Base-by-base conservation (phyloP, 2,888 invertebrate genomes). In the Furcula furcula region DNA sequence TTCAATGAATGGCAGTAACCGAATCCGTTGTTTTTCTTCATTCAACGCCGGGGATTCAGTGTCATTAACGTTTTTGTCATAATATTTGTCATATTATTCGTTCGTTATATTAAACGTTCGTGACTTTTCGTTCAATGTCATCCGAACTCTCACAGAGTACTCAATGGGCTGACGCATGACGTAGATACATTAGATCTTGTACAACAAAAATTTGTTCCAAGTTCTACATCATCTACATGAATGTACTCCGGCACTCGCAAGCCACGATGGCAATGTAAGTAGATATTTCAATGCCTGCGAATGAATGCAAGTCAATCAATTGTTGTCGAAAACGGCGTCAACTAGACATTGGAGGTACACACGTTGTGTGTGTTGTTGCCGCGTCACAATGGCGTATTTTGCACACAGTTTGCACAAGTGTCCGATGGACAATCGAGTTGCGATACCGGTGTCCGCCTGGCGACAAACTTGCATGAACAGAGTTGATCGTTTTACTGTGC, bases 331-430 rank as follows among this genome's bases (percentile, higher is more conserved):
- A 48, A 42, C 42, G 34, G 47, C 45, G 51, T 40, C 61, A 50
- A 42, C 33, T 50, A 40, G 25, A 34, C 57, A 47, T 41, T 55
- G 59, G 53, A 5, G 1, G 27, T 14, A 41, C 38, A 46, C 46
- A 50, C 53, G 49, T 44, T 50, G 55, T 49, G 54, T 29, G 42
- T 52, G 51, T 55, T 55, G 64, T 59, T 50, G 40, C 46, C 47
- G 23, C 23, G 49, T 50, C 67, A 78, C 76, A 79, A 77, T 75
- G 62, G 62, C 36, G 40, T 70, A 70, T 73, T 76, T 69, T 65
- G 68, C 62, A 59, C 65, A 60, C 57, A 59, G 70, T 75, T 74
- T 70, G 66, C 65, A 53, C 76, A 76, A 77, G 76, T 76, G 75
- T 65, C 61, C 47, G 51, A 53, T 54, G 62, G 61, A 71, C 71